Conservation (phyloP, 1,140 invertebrate species). For the Andricus grossulariae region DNA sequence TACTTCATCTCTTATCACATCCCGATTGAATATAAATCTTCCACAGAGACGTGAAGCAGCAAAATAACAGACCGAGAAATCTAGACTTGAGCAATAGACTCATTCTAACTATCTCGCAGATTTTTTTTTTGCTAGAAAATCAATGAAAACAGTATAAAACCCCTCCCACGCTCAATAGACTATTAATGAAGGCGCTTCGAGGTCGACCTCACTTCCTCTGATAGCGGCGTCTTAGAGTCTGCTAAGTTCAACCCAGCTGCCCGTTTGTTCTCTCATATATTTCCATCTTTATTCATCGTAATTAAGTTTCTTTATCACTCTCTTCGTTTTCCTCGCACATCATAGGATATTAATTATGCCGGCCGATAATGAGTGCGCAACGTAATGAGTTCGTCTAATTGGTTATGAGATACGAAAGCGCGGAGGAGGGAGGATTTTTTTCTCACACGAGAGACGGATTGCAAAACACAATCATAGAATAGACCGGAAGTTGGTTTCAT, state of each 20-base stretch:
- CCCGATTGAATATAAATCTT: conserved; percentile 28
- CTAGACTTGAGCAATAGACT: conserved; percentile 15
- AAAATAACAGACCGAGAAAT: not conserved
- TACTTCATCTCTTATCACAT: conserved; percentile 6
- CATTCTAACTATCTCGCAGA: conserved; percentile 6
- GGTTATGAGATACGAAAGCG: conserved; percentile 42
- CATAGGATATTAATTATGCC: conserved; percentile 55
- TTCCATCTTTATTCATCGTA: conserved; percentile 35
- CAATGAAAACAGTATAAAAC: conserved; percentile 17
- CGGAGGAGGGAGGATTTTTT: conserved; percentile 31
- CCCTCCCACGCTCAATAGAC: conserved; percentile 35
- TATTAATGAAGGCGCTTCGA: conserved; percentile 44
- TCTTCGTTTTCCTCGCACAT: conserved; percentile 43
- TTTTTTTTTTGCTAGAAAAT: conserved; percentile 16
- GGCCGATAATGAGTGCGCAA: conserved; percentile 51
- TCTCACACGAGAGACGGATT: conserved; percentile 42
- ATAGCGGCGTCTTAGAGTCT: conserved; percentile 62
- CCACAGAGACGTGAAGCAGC: conserved; percentile 3
- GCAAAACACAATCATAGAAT: conserved; percentile 45
- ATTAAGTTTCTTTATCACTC: conserved; percentile 41
- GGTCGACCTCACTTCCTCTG: conserved; percentile 73
- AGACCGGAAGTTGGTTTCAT: conserved; percentile 55
- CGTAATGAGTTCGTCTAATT: conserved; percentile 53
- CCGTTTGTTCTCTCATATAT: conserved; percentile 27
- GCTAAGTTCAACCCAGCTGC: conserved; percentile 46